A percentile compares a stretch with the other conserved stretches of the same genome.
Evolutionary conservation across 1,140 invertebrate species (phyloP).

Genomic region (Wiebesia pumilae): DNA sequence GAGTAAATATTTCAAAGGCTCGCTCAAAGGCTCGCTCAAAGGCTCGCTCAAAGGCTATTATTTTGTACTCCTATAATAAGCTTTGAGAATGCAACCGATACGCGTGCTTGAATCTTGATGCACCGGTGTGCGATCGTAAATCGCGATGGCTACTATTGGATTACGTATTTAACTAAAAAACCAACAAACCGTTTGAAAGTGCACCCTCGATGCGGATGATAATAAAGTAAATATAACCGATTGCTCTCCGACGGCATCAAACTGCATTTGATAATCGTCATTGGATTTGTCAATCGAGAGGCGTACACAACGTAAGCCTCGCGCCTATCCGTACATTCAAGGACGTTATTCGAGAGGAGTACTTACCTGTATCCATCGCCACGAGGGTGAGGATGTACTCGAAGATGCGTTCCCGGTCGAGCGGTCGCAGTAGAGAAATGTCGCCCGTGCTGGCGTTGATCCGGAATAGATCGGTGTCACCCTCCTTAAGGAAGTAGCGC

Average conservation of each 20-base stretch:
- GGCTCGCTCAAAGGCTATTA: neutral
- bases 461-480: slow-evolving; percentile 89
- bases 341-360: no score
- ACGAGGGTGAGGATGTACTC: slow-evolving; percentile 90
- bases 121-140: neutral
- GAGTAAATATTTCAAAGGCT: slow-evolving; percentile 9
- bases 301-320: no score
- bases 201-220: no score
- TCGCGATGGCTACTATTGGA: neutral
- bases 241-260: no score
- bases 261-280: no score
- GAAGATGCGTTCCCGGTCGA: slow-evolving; percentile 88
- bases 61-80: neutral
- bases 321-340: no score
- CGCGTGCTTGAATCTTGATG: neutral
- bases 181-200: neutral
- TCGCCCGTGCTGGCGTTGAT: slow-evolving; percentile 93
- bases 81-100: neutral
- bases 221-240: no score
- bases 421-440: slow-evolving; percentile 85
- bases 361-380: slow-evolving; percentile 93
- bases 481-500: slow-evolving; percentile 93
- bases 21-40: neutral
- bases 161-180: neutral
- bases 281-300: no score